Conservation (phyloP, 2,888 invertebrate genomes). For the Clistopyga incitator region DNA sequence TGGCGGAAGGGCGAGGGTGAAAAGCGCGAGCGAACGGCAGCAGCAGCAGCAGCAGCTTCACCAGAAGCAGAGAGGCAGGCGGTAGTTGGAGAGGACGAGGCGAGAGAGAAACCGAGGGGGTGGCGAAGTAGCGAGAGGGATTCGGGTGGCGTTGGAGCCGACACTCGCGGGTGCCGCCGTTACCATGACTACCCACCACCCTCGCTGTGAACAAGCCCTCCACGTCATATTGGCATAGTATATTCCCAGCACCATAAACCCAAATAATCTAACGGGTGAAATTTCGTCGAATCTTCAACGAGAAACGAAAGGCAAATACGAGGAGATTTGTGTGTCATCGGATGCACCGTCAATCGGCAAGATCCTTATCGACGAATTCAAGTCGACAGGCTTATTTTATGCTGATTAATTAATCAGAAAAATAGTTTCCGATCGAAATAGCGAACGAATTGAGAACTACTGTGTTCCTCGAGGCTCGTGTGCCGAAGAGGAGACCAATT, state of each 20-base stretch:
- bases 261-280: conserved; percentile 72
- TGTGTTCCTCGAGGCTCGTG: not conserved
- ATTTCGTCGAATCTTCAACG: conserved; percentile 41
- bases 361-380: not conserved
- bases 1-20: conserved; percentile 59
- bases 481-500: not conserved
- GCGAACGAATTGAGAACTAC: not conserved
- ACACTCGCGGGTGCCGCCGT: conserved; percentile 87
- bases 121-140: conserved; percentile 79
- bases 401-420: not conserved
- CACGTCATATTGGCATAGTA: conserved; percentile 75
- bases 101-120: conserved; percentile 70
- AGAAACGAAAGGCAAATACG: not conserved
- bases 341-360: no score
- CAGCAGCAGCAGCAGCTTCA: conserved; percentile 51
- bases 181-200: conserved; percentile 86
- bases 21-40: conserved; percentile 60
- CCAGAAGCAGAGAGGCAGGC: conserved; percentile 58
- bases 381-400: no score
- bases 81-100: conserved; percentile 76
- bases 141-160: conserved; percentile 87
- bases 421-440: not conserved
- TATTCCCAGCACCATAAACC: conserved; percentile 68
- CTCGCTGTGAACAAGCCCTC: conserved; percentile 83
- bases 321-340: not conserved